phyloP scores from a whole-genome alignment of 2,888 invertebrate species.

The Sarcophaga carnaria region DNA sequence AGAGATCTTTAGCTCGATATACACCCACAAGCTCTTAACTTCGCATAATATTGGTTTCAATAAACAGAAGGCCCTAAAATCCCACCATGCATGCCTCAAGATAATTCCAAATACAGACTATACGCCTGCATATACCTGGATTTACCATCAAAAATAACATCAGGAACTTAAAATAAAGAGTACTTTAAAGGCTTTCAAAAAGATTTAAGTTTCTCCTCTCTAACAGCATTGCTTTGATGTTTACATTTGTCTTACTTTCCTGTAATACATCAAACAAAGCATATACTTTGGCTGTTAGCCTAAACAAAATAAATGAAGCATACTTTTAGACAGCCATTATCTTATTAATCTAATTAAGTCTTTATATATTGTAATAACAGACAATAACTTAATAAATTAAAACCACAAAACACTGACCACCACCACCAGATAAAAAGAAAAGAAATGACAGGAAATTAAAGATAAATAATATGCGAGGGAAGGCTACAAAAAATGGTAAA shows the following conservation, averaged over 20 bases:
- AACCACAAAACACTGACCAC: constrained; percentile 1
- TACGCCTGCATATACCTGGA: no score
- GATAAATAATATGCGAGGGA: background rate
- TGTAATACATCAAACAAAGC: background rate
- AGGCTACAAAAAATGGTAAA: background rate
- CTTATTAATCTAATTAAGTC: constrained; percentile 18
- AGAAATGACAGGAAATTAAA: background rate
- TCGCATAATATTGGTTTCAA: no score
- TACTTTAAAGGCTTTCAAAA: no score
- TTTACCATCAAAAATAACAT: no score
- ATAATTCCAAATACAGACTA: no score
- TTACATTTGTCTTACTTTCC: background rate
- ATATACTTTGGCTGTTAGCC: background rate
- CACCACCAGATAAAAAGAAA: background rate
- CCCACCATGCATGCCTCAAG: no score
- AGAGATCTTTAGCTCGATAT: no score
- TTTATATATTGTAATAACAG: background rate
- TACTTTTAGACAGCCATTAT: background rate
- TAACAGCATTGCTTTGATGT: background rate
- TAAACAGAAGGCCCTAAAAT: no score
- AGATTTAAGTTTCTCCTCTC: no score
- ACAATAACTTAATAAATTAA: constrained; percentile 22
- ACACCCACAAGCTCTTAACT: no score
- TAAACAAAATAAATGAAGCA: background rate
- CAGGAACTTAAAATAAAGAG: no score